A percentile compares a stretch with the other conserved stretches of the same genome.
These are phyloP conservation scores for Gasteruption jaculator DNA, from an alignment of 2,888 invertebrate genomes.

Conservation along the genomic window DNA sequence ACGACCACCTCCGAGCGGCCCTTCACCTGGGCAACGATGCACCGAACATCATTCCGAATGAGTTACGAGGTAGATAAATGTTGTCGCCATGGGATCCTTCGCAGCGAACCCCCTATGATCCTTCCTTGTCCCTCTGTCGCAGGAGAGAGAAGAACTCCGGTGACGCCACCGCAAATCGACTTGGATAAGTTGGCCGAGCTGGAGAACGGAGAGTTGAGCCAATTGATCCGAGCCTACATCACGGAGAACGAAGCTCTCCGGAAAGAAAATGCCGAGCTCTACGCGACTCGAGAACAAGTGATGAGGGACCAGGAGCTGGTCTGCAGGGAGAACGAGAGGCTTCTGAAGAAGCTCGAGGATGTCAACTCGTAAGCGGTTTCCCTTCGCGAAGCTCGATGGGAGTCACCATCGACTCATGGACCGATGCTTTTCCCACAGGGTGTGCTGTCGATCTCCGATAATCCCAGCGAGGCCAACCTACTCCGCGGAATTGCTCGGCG, in stretches of 20 bases:
- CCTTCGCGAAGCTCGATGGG: conserved; percentile 16
- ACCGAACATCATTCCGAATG: conserved; percentile 27
- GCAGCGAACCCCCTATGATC: too few species aligned
- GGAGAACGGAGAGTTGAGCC: conserved; percentile 75
- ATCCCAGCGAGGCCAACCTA: conserved; percentile 73
- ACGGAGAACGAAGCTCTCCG: conserved; percentile 73
- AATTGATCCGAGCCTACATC: conserved; percentile 82
- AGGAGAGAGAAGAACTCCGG: conserved; percentile 44
- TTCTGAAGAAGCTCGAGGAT: conserved; percentile 83
- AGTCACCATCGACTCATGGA: too few species aligned
- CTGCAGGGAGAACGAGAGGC: conserved; percentile 84
- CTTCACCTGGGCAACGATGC: conserved; percentile 61
- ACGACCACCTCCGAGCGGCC: conserved; percentile 78
- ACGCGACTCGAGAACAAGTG: conserved; percentile 72
- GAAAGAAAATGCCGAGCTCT: conserved; percentile 82
- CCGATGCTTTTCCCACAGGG: conserved; percentile 60
- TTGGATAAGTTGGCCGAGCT: conserved; percentile 70
- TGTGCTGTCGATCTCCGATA: conserved; percentile 77
- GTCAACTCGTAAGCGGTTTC: conserved; percentile 71
- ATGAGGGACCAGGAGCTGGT: conserved; percentile 86
- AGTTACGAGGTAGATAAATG: conserved; percentile 33
- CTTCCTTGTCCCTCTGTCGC: conserved; percentile 8
- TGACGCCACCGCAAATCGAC: conserved; percentile 63
- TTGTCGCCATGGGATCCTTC: neutral
- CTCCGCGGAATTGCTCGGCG: conserved; percentile 56